A percentile compares a stretch with the other conserved stretches of the same genome.
Evolutionary conservation across 2,113 vertebrate species (phyloP).

Genomic region (Rostratula benghalensis): DNA sequence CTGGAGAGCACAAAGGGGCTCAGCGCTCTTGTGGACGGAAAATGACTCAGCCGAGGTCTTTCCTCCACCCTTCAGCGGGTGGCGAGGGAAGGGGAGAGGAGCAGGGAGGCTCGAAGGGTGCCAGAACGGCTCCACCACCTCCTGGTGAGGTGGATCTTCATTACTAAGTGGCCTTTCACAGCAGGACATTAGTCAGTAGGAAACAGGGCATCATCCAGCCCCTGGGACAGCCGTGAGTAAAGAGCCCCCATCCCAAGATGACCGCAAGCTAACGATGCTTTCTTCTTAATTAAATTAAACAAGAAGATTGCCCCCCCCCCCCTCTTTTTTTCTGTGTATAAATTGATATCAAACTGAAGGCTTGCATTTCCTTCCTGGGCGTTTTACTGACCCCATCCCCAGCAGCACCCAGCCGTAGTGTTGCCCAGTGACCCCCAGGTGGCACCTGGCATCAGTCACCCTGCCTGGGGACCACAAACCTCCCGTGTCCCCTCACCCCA

Average conservation of each 20-base stretch:
- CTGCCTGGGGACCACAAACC: not conserved
- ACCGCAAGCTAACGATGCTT: not conserved
- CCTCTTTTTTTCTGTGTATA: not conserved
- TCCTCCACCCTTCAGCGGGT: not conserved
- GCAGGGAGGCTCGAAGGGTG: not conserved
- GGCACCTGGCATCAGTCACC: not conserved
- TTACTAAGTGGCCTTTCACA: not conserved
- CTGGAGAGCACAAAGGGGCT: not conserved
- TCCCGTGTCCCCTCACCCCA: rapidly evolving
- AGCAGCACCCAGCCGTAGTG: not conserved
- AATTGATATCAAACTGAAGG: not conserved
- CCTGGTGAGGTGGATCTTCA: not conserved
- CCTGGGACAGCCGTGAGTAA: not conserved
- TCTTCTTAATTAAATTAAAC: not conserved
- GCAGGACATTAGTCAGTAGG: not conserved
- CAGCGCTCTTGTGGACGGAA: not conserved
- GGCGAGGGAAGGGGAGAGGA: not conserved
- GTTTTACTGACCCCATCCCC: rapidly evolving
- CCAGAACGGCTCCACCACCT: not conserved
- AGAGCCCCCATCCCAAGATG: not conserved
- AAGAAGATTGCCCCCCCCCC: not conserved
- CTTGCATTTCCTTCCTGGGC: rapidly evolving
- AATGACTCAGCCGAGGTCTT: not conserved
- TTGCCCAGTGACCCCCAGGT: not conserved
- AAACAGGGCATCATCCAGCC: not conserved